Percentiles rank a stretch among this genome's conserved stretches.
These are phyloP conservation scores for Chinchilla lanigera DNA, from an alignment of 2,113 vertebrate species.

Conservation along the genomic window DNA sequence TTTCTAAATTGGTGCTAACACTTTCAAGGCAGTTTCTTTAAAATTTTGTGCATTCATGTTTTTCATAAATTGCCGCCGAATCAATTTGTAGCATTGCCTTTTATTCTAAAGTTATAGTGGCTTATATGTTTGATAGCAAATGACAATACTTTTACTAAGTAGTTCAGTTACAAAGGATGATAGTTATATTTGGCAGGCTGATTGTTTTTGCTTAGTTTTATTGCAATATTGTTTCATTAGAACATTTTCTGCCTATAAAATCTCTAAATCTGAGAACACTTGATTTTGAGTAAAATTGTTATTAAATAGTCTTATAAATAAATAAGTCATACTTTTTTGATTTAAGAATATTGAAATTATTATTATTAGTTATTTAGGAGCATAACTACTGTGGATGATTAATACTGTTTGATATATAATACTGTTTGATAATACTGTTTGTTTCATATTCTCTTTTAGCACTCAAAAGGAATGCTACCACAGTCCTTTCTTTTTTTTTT, in stretches of 20 bases:
- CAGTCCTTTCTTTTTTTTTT: too few species aligned
- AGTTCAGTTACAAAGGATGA: not conserved
- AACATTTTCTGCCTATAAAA: not conserved
- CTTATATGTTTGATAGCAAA: not conserved
- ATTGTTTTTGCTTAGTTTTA: not conserved
- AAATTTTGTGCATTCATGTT: not conserved
- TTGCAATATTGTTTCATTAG: not conserved
- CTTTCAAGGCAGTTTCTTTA: not conserved
- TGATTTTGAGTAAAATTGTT: not conserved
- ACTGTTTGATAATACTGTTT: constrained; percentile 18
- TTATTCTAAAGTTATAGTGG: constrained; percentile 9
- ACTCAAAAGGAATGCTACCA: not conserved
- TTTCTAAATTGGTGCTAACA: not conserved
- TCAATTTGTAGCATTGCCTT: not conserved
- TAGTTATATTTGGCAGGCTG: not conserved
- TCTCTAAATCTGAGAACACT: not conserved
- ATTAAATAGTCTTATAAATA: not conserved
- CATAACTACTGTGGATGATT: not conserved
- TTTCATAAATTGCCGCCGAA: not conserved
- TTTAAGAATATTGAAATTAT: constrained; percentile 36
- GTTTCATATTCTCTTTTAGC: not conserved
- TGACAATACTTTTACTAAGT: not conserved
- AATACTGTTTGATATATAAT: constrained; percentile 24
- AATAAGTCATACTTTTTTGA: not conserved
- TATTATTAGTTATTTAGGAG: not conserved